Conservation (phyloP, 2,113 vertebrate genomes). For the Anarhynchus alexandrinus region DNA sequence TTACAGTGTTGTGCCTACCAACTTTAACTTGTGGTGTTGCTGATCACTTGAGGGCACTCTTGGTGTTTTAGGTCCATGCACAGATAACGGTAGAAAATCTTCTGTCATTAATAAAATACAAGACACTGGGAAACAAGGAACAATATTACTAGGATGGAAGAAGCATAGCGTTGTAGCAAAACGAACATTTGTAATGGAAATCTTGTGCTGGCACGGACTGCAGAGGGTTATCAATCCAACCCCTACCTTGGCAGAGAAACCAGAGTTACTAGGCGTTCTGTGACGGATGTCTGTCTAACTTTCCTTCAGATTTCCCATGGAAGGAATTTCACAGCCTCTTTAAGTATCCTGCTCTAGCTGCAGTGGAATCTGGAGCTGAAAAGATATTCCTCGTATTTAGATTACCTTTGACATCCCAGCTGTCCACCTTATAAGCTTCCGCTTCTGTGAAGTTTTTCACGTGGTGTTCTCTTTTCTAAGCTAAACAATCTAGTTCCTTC, state of each 20-base stretch:
- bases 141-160: not conserved
- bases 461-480: conserved; percentile 8
- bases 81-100: not conserved
- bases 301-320: conserved; percentile 11
- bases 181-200: not conserved
- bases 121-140: not conserved
- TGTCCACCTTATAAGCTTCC: conserved; percentile 14
- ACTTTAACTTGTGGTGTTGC: not conserved
- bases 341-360: conserved; percentile 6
- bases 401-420: conserved; percentile 36
- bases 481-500: conserved; percentile 29
- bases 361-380: conserved; percentile 16
- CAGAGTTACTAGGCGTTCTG: not conserved
- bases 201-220: not conserved
- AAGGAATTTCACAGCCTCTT: conserved; percentile 38
- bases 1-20: not conserved
- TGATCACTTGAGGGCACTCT: conserved; percentile 58
- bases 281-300: not conserved
- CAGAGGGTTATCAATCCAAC: not conserved
- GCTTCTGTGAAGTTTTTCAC: conserved; percentile 17
- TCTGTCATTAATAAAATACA: not conserved
- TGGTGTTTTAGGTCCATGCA: not conserved
- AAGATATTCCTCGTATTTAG: conserved; percentile 25
- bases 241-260: not conserved
- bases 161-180: not conserved